Conservation (phyloP, 1,140 invertebrate species). For the Muscidifurax raptorellus region DNA sequence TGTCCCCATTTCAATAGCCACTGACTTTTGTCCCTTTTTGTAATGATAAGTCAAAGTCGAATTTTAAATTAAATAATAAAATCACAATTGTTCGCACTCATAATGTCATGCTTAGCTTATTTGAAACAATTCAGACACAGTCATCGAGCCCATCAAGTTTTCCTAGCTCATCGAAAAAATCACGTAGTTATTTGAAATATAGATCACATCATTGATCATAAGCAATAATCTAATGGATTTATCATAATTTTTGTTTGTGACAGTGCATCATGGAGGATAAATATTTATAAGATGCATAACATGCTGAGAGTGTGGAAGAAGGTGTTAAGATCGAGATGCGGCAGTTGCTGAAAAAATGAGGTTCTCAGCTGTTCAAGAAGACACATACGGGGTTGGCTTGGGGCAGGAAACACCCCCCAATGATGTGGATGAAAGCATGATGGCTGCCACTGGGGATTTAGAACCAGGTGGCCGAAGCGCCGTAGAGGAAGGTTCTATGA, state of each 20-base stretch:
- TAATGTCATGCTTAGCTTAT: neutral
- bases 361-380: conserved; percentile 68
- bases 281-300: conserved; percentile 9
- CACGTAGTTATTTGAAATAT: conserved; percentile 21
- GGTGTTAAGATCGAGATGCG: conserved; percentile 36
- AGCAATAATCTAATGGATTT: conserved; percentile 4
- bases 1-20: neutral
- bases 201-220: neutral
- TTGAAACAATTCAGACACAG: neutral
- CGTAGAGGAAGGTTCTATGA: conserved; percentile 74
- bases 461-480: conserved; percentile 58
- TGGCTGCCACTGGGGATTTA: conserved; percentile 63
- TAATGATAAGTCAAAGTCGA: neutral
- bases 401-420: conserved; percentile 62
- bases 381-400: conserved; percentile 65
- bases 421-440: conserved; percentile 64
- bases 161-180: neutral
- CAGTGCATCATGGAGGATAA: conserved; percentile 35
- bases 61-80: neutral
- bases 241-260: conserved; percentile 26
- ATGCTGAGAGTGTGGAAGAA: conserved; percentile 10
- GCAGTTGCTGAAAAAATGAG: conserved; percentile 66
- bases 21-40: neutral
- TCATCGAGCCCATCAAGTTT: neutral
- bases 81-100: neutral